Base-by-base conservation (phyloP, 2,888 invertebrate species). In the Agrotis exclamationis region DNA sequence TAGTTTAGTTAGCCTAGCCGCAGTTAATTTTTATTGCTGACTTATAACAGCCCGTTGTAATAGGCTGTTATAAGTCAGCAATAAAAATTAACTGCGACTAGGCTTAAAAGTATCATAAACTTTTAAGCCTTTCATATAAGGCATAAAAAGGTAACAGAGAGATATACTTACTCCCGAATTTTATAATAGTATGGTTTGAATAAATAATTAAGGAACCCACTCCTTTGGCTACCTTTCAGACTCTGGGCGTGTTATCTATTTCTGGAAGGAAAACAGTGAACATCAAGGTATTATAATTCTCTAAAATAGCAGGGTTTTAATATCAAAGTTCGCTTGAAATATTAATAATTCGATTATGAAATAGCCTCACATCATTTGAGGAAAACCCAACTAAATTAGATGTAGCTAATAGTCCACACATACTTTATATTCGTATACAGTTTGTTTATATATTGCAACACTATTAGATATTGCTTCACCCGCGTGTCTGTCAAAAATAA, bases 331-430 rank as follows among this genome's bases (percentile, higher is more conserved):
- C 5, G 5, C 18, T 57, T 70, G 44, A 70, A 57, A 50, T 56
- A 57, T 16, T 48, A 57, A n/a, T 48, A 44, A 56, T 47, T 65
- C 16, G 9, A 66, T 64, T 58, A 65, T 45, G 11, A 60, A 76
- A 56, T 56, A 56, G 16, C 47, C 50, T 59, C 39, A 44, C 66
- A 60, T 62, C 67, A 60, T 65, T 68, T 54, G 56, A 69, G 79
- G 78, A 78, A 78, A 73, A 67, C 22, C 20, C 11, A 66, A 65
- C 45, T 50, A 48, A 20, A 59, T 69, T 69, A 63, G 66, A 56
- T 59, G 24, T 39, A 16, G 56, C 47, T 62, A 58, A 54, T 70
- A 69, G 51, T 54, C n/a, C 56, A 18, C 28, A 50, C 20, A 44
- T 53, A 47, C 51, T n/a, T 33, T n/a, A 3, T n/a, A 28, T 57